Evolutionary conservation across 2,113 vertebrate species (phyloP), one percentile per base, ranked within the genome.

Genomic region (Trochalopteron elliotii): DNA sequence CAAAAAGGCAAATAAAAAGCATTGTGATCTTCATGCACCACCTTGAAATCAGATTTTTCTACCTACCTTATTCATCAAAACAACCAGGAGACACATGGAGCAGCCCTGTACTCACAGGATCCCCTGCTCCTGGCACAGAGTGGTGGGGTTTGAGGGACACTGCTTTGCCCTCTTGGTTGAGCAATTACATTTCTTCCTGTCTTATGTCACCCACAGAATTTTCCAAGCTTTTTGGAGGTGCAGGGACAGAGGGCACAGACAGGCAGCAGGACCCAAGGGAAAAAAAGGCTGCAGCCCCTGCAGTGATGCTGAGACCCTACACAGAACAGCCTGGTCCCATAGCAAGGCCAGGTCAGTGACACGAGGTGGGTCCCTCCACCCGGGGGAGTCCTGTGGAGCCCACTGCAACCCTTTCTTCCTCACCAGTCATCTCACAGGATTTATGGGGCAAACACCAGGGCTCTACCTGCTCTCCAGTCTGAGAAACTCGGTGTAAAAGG

Each of bases 291-390:
- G 30, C 23, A 59, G 57, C 15, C 19, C 61, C 57, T 5, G 1
- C 3, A 8, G 37, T 8, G 67, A 27, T n/a, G 52, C 83, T 2
- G 2, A 60, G 67, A 82, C 31, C 31, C 65, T 1, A 1, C 28
- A 15, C 2, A 19, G 55, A n/a, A 50, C 69, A 68, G 30, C 24
- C 20, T 1, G 1, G 23, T 33, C 37, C 1, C 1, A 50, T 14
- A 75, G 39, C 47, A 15, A 64, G 28, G 13, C n/a, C 56, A 78
- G 42, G 8, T 13, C 74, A 81, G 33, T 28, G 91, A 49, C 52
- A n/a, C 0, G 0, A 57, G 22, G 27, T 0, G 5, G 9, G 33
- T 59, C 23, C 24, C 50, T 19, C 12, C 40, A 11, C 21, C 18
- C 70, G 10, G 5, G 15, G 40, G 75, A n/a, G 5, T 50, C 40